Evolutionary conservation across 2,888 invertebrate species (phyloP), one percentile per base, ranked within the genome.

Genomic region (Apeira syringaria): DNA sequence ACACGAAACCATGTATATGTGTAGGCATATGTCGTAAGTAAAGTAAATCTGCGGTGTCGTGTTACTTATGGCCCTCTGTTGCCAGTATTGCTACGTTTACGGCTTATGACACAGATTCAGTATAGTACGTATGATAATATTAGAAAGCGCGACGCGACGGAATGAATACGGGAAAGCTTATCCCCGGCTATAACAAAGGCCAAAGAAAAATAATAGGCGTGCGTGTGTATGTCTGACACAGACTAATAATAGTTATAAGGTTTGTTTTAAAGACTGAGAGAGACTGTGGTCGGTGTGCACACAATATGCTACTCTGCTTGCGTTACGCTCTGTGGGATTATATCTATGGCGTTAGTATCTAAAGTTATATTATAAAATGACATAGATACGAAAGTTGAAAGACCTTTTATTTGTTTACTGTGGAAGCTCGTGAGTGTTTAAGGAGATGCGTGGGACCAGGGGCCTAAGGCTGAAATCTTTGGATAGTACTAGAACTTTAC

Each of bases 91-190:
- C n/a, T n/a, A n/a, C n/a, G n/a, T n/a, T n/a, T n/a, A n/a, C n/a
- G n/a, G n/a, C n/a, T n/a, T n/a, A n/a, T n/a, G n/a, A n/a, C n/a
- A n/a, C n/a, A n/a, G n/a, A n/a, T n/a, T n/a, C n/a, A n/a, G n/a
- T n/a, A n/a, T n/a, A n/a, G n/a, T n/a, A n/a, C n/a, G 4, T 48
- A 47, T 59, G 54, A 38, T 60, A 53, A 57, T 57, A 59, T 56
- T 62, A 61, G 66, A 61, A 55, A 55, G 52, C 39, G 24, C 32
- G 52, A 61, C 64, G 61, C 59, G 53, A 50, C 59, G 61, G n/a
- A n/a, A n/a, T n/a, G n/a, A 55, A 59, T 61, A 29, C 37, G 34
- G 11, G 43, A 37, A 45, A 45, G 45, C 38, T 45, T 45, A 32
- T 42, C 30, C 30, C 4, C 15, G 15, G 4, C 15, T 31, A 26